Evolutionary conservation across 2,113 vertebrate species (phyloP), one percentile per base, ranked within the genome.

Genomic region (Stigmatopora nigra): DNA sequence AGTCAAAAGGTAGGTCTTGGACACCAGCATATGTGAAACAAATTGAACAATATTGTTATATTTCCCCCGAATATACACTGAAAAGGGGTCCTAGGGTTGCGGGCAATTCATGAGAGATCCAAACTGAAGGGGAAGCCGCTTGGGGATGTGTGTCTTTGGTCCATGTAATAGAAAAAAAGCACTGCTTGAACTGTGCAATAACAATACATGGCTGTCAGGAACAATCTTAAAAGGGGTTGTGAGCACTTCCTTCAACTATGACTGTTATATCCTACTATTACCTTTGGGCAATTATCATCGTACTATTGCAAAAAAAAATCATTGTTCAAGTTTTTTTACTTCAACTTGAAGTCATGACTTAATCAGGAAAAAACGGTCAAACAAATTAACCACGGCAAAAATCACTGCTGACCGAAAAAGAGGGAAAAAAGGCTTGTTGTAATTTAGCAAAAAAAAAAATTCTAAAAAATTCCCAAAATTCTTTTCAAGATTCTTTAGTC

Each of bases 1-100:
- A 48, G 14, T n/a, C 51, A 47, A 15, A 31, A 16, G 22, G 38
- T 49, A 59, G 53, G 44, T 63, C 70, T 67, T 70, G 15, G 67
- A 44, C 45, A 64, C 57, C 57, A 65, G 63, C 12, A 65, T 16
- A 60, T 16, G 14, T 20, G 1, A 14, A 77, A 59, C 35, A 17
- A 67, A 62, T 61, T 68, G 16, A 57, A 8, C 63, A 51, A 38
- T 65, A 55, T 16, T 44, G n/a, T 16, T 15, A 48, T 47, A 45
- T 59, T 19, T 66, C 36, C 55, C 11, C 31, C 10, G 72, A 46
- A 56, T 59, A 69, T 41, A 56, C 59, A 13, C 52, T 49, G 51
- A 41, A 10, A 4, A 48, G 46, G 46, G 1, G 15, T 48, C 14
- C 4, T 5, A 48, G 15, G 14, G 5, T 3, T 6, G 14, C 15